phyloP scores from a whole-genome alignment of 2,888 invertebrate genomes.

The Ornithoptera alexandrae region DNA sequence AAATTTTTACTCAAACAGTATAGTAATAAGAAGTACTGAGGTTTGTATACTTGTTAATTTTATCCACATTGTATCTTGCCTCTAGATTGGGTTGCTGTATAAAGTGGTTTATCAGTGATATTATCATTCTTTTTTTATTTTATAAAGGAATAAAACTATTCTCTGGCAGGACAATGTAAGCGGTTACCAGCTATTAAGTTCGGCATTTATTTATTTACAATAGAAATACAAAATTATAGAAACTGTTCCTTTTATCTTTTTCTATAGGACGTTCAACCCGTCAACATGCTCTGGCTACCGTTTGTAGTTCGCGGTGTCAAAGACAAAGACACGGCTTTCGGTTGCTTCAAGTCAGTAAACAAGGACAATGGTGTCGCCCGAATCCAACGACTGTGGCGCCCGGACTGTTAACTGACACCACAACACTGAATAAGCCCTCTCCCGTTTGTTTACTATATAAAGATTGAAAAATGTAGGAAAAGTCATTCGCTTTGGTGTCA shows the following conservation, averaged over 20 bases:
- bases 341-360: constrained; percentile 56
- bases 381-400: constrained; percentile 58
- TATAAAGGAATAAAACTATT: not conserved
- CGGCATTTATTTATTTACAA: not conserved
- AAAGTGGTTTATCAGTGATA: too few species aligned
- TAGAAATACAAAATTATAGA: not conserved
- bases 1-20: too few species aligned
- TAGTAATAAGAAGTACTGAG: too few species aligned
- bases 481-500: constrained; percentile 73
- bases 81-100: too few species aligned
- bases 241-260: not conserved
- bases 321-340: constrained; percentile 46
- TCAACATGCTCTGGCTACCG: constrained; percentile 1
- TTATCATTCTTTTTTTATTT: too few species aligned
- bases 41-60: too few species aligned
- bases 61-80: too few species aligned
- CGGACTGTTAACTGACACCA: constrained; percentile 62
- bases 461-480: constrained; percentile 40
- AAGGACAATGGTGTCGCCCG: constrained; percentile 57
- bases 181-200: too few species aligned
- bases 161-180: not conserved
- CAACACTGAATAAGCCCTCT: constrained; percentile 61
- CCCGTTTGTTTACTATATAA: constrained; percentile 55
- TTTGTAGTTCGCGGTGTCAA: constrained; percentile 5
- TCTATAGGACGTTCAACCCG: not conserved